These are phyloP conservation scores for Hipparchia sbordonii DNA, from an alignment of 2,888 invertebrate genomes.

Conservation along the genomic window DNA sequence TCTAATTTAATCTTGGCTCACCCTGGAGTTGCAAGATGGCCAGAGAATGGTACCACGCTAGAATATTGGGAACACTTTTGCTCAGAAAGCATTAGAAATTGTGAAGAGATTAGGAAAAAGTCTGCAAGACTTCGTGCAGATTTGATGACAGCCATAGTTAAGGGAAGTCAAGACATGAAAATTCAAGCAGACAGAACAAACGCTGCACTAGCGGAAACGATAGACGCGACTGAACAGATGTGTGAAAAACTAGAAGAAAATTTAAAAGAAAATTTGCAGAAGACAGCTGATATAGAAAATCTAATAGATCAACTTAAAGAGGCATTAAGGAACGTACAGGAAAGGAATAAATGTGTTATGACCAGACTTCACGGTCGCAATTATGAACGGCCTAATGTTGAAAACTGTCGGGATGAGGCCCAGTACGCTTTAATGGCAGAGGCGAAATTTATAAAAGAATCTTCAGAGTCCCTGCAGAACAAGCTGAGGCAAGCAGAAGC, in stretches of 20 bases:
- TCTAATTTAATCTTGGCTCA: conserved; percentile 88
- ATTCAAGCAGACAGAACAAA: conserved; percentile 93
- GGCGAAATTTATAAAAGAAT: conserved; percentile 84
- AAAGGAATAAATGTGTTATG: conserved; percentile 91
- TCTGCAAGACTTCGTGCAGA: conserved; percentile 87
- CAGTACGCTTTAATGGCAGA: conserved; percentile 90
- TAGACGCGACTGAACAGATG: conserved; percentile 88
- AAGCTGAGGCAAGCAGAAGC: conserved; percentile 86
- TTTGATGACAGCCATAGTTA: conserved; percentile 87
- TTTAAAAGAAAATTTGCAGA: conserved; percentile 87
- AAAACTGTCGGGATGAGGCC: conserved; percentile 91
- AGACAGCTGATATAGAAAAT: conserved; percentile 89
- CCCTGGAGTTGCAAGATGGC: conserved; percentile 90
- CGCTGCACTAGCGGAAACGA: conserved; percentile 86
- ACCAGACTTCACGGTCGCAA: conserved; percentile 90
- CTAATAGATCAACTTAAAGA: conserved; percentile 87
- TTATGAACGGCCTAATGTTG: conserved; percentile 88
- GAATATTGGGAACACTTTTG: conserved; percentile 94
- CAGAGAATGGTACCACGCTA: conserved; percentile 86
- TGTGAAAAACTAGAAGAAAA: conserved; percentile 87
- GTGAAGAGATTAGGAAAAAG: conserved; percentile 88
- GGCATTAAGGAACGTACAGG: conserved; percentile 87
- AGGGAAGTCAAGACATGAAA: conserved; percentile 91
- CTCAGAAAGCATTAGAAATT: conserved; percentile 88
- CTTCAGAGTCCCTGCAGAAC: conserved; percentile 74